These are phyloP conservation scores for Ctenomys sociabilis DNA, from an alignment of 2,113 vertebrate genomes.

Conservation along the genomic window DNA sequence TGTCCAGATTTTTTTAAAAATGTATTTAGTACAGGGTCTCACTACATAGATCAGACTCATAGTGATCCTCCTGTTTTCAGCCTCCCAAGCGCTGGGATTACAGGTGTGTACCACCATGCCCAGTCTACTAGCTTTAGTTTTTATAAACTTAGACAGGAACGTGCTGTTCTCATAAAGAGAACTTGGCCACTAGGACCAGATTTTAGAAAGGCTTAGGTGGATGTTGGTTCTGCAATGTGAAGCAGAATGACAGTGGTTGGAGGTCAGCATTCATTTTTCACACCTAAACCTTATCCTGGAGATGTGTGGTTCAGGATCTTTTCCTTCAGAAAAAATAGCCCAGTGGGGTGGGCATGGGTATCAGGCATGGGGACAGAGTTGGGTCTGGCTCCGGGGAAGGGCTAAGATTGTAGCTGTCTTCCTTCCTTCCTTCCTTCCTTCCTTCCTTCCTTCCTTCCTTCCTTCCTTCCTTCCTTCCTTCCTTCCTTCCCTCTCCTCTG, in stretches of 20 bases:
- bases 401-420: neutral
- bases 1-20: neutral
- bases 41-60: too few relatives aligned
- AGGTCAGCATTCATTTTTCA: neutral
- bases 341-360: accelerated
- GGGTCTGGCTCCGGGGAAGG: neutral
- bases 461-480: neutral
- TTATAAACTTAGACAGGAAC: neutral
- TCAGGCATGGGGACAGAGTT: neutral
- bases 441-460: too few relatives aligned
- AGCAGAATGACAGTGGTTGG: neutral
- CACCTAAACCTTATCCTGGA: neutral
- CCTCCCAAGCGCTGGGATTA: too few relatives aligned
- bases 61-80: too few relatives aligned
- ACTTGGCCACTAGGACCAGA: neutral
- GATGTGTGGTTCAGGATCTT: neutral
- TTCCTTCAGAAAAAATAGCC: neutral
- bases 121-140: neutral
- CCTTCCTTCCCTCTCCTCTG: neutral
- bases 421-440: neutral
- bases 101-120: too few relatives aligned
- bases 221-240: neutral
- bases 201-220: neutral
- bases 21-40: too few relatives aligned
- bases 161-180: neutral